Percentiles rank a stretch among this genome's conserved stretches.
phyloP scores from a whole-genome alignment of 2,888 invertebrate genomes.

The Drepana falcataria region DNA sequence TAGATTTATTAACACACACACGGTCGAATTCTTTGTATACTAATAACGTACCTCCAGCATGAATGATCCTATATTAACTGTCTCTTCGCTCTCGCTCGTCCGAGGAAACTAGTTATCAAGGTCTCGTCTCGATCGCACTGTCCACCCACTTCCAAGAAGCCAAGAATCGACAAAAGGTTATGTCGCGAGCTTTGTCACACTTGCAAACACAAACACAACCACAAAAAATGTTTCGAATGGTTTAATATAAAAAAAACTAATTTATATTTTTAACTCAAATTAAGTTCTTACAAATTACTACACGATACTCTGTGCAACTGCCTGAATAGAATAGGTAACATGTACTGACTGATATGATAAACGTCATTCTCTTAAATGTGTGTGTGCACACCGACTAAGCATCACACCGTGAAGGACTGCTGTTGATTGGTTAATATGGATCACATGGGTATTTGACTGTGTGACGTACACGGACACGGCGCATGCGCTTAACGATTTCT shows the following conservation, averaged over 20 bases:
- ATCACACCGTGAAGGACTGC: constrained; percentile 49
- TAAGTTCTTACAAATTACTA: constrained; percentile 11
- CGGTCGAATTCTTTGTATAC: constrained; percentile 56
- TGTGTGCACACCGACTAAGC: constrained; percentile 41
- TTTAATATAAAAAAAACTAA: too few relatives aligned
- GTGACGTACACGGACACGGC: constrained; percentile 54
- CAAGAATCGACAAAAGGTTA: constrained; percentile 68
- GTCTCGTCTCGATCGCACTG: constrained; percentile 70
- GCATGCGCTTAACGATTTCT: constrained; percentile 55
- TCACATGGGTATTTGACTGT: constrained; percentile 42
- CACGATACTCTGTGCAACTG: constrained; percentile 27
- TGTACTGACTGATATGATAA: constrained; percentile 48
- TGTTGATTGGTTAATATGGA: constrained; percentile 49
- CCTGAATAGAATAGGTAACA: constrained; percentile 40
- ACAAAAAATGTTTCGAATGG: neutral
- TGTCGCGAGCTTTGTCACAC: constrained; percentile 42
- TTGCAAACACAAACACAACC: constrained; percentile 22
- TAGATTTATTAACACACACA: constrained; percentile 42
- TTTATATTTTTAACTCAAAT: too few relatives aligned
- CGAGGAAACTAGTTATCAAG: constrained; percentile 78
- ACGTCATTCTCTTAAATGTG: constrained; percentile 8
- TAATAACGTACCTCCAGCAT: constrained; percentile 78
- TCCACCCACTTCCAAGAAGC: constrained; percentile 65
- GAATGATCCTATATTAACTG: constrained; percentile 75
- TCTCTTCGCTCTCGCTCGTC: constrained; percentile 70